Evolutionary conservation across 2,797 vertebrate species (phyloP), one percentile per base, ranked within the genome.

Genomic region (Hydrophis major): DNA sequence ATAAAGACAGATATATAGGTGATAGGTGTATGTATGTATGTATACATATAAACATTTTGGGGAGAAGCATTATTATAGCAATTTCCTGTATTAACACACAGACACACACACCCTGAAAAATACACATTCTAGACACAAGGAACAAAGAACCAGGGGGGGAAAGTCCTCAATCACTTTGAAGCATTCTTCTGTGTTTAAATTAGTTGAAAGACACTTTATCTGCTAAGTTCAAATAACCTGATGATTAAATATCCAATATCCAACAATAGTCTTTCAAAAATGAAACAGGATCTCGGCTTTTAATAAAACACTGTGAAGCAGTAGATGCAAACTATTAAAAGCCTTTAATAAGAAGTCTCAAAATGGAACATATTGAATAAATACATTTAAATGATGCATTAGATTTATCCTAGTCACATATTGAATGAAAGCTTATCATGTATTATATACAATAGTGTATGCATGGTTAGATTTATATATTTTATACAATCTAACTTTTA

Each of bases 361-460:
- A 20, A 32, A 89, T 50, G 83, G 27, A 78, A 63, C 86, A 74
- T 66, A 93, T 89, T 91, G 93, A 93, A 93, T 91, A 93, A 93
- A 93, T 93, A 86, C 87, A 93, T 93, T 91, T 91, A 91, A 93
- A 93, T 93, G 90, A 91, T 91, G 87, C 69, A 91, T 91, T 91
- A 89, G 69, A 91, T 57, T 89, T 91, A 83, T 78, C 57, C 91
- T n/a, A 89, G 50, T 83, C 32, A 91, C 57, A 89, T 91, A 63
- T 6, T 66, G 87, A 93, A 91, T 27, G 56, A n/a, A 63, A 63
- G 50, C 56, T 47, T 89, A 27, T 86, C 18, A n/a, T 55, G 59
- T 86, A 89, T 91, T 59, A 37, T 8, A 86, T 56, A 61, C 47
- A 93, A 91, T 89, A 83, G 13, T 86, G 37, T 86, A 50, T 83